Evolutionary conservation across 2,888 invertebrate genomes (phyloP), one percentile per base, ranked within the genome.

Genomic region (Camptogramma bilineatum): DNA sequence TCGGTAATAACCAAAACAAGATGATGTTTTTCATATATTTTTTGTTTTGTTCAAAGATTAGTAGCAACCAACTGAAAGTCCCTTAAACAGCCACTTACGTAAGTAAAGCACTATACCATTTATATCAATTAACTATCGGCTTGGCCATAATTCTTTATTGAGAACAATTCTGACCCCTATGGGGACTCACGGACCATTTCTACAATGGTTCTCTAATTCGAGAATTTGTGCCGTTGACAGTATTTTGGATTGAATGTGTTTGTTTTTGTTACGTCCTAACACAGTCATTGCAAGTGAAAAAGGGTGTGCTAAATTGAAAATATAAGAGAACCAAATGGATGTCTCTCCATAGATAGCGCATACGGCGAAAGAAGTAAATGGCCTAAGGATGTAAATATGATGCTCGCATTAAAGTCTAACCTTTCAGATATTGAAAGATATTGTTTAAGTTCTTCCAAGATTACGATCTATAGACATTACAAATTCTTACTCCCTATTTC

Each of bases 71-170:
- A 7, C 3, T 44, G 4, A 44, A 44, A 44, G 16, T 18, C n/a
- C 9, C 17, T 24, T 47, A 48, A 48, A 61, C n/a, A 61, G 48
- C 28, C 61, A 63, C 60, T 64, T 66, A 62, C 58, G 47, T 62
- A 61, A 64, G 50, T 51, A 54, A 44, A 56, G 62, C 47, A 52
- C 48, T 8, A 52, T 68, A 70, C 78, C 82, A 86, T 88, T 88
- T 82, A 73, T 88, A 83, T 84, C 87, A 88, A 88, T 89, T 87
- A 86, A 75, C 70, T 72, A 74, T 78, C 77, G 82, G 81, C 59
- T 51, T 78, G 72, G 79, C 82, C 73, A 88, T 89, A 86, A 82
- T 85, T 88, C 86, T 86, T 82, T 82, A 88, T 90, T 79, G 81
- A 71, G 76, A 70, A 78, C 80, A 55, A n/a, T 88, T 78, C 80